phyloP scores from a whole-genome alignment of 2,888 invertebrate species.

The Gnatocerus cornutus region DNA sequence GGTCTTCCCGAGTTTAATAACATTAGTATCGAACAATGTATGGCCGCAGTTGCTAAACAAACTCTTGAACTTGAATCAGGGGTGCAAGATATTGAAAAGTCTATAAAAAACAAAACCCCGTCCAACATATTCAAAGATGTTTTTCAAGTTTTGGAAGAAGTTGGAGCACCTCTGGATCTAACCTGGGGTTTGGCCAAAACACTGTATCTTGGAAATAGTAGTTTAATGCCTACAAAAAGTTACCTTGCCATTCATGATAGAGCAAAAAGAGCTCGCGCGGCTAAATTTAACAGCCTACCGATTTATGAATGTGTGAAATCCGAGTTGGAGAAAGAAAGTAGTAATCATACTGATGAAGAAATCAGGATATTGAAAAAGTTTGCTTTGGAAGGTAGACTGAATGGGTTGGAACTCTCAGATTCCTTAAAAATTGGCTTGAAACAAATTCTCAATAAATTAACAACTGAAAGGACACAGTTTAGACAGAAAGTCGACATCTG shows the following conservation, averaged over 20 bases:
- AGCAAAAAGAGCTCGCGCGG: slow-evolving; percentile 81
- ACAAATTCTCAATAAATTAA: slow-evolving; percentile 73
- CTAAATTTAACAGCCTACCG: slow-evolving; percentile 81
- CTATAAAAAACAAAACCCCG: slow-evolving; percentile 69
- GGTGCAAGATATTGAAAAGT: slow-evolving; percentile 80
- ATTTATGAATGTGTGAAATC: slow-evolving; percentile 81
- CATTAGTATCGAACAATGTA: slow-evolving; percentile 87
- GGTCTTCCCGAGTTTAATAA: slow-evolving; percentile 87
- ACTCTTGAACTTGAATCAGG: slow-evolving; percentile 87
- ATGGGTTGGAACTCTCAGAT: slow-evolving; percentile 82
- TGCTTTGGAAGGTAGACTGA: slow-evolving; percentile 86
- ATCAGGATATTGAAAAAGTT: slow-evolving; percentile 84
- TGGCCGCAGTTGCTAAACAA: slow-evolving; percentile 88
- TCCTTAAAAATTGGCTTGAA: slow-evolving; percentile 74
- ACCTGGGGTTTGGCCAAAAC: slow-evolving; percentile 93
- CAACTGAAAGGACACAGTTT: slow-evolving; percentile 77
- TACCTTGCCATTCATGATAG: slow-evolving; percentile 87
- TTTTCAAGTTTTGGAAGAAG: slow-evolving; percentile 83
- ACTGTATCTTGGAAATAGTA: slow-evolving; percentile 85
- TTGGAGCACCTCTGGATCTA: slow-evolving; percentile 82
- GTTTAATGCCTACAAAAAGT: slow-evolving; percentile 84
- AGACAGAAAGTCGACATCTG: slow-evolving; percentile 79
- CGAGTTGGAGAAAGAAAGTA: slow-evolving; percentile 58
- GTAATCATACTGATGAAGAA: slow-evolving; percentile 74
- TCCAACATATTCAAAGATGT: slow-evolving; percentile 80